Percentiles rank a stretch among this genome's conserved stretches.
These are phyloP conservation scores for Boulengeromyrus knoepffleri DNA, from an alignment of 2,113 vertebrate species.

Conservation along the genomic window DNA sequence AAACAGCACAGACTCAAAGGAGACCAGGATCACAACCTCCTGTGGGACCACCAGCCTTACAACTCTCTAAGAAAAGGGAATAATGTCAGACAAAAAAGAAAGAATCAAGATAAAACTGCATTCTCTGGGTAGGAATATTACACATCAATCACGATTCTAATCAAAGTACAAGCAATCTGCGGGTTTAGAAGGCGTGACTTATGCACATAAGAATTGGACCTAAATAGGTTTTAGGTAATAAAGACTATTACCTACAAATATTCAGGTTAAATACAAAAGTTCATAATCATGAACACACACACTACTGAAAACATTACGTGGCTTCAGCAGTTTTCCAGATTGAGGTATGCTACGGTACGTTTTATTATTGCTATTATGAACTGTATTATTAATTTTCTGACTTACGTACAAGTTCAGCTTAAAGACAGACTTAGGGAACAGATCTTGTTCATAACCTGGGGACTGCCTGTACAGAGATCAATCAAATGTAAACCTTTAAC, in stretches of 20 bases:
- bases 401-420: background rate
- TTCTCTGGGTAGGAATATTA: background rate
- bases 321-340: background rate
- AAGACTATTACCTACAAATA: background rate
- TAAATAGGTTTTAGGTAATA: background rate
- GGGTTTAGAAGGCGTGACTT: background rate
- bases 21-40: background rate
- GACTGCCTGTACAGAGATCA: background rate
- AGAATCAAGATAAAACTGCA: background rate
- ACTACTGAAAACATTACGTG: background rate
- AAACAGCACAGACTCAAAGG: background rate
- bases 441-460: background rate
- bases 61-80: background rate
- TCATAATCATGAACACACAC: background rate
- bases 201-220: background rate
- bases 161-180: background rate
- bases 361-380: background rate
- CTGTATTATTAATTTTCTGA: background rate
- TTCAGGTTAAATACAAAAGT: background rate
- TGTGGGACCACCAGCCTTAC: background rate
- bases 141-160: background rate
- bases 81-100: background rate
- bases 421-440: background rate
- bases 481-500: background rate
- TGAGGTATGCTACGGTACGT: background rate